phyloP scores from a whole-genome alignment of 2,888 invertebrate species.

The Allacma fusca region DNA sequence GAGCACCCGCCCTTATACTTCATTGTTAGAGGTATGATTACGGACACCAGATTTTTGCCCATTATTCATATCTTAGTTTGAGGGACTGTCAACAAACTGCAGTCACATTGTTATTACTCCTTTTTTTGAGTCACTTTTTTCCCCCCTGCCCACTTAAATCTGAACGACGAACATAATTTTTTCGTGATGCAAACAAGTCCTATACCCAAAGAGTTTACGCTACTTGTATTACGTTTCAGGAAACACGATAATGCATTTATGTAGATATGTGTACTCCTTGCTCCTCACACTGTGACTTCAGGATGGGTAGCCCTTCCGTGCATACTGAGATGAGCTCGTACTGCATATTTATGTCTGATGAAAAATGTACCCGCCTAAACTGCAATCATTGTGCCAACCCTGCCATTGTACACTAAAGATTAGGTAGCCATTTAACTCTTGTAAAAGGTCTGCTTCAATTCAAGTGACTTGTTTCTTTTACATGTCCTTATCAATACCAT shows the following conservation, averaged over 20 bases:
- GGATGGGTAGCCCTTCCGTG: too few species aligned
- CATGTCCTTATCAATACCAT: not conserved
- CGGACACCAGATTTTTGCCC: not conserved
- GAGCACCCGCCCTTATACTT: constrained; percentile 1
- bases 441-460: too few species aligned
- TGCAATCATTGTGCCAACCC: not conserved
- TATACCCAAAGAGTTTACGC: too few species aligned
- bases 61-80: constrained; percentile 6
- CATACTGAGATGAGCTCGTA: too few species aligned
- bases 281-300: too few species aligned
- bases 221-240: too few species aligned
- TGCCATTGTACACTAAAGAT: not conserved
- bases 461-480: not conserved
- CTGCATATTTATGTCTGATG: not conserved
- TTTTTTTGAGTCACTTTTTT: not conserved
- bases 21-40: not conserved
- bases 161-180: too few species aligned
- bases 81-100: constrained; percentile 1
- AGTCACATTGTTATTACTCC: constrained; percentile 1
- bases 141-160: too few species aligned
- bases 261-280: too few species aligned
- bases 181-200: too few species aligned
- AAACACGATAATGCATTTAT: too few species aligned
- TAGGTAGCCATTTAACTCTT: not conserved
- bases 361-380: not conserved